These are phyloP conservation scores for Lepidothrix coronata DNA, from an alignment of 2,113 vertebrate species.

Conservation along the genomic window DNA sequence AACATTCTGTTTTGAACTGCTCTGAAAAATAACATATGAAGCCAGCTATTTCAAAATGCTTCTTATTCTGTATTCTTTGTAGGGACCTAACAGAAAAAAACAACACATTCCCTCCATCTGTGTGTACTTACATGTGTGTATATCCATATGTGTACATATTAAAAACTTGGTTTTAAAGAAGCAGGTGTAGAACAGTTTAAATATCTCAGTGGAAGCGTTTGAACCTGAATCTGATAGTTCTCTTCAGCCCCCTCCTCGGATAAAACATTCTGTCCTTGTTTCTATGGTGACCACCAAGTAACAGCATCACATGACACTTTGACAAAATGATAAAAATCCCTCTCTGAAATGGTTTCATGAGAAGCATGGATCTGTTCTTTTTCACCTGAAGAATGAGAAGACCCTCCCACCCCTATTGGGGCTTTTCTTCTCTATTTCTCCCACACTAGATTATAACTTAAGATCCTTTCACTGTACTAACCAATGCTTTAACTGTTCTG, in stretches of 20 bases:
- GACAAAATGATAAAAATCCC: background rate
- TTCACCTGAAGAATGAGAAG: background rate
- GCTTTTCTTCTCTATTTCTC: background rate
- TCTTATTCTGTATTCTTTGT: background rate
- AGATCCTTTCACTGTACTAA: background rate
- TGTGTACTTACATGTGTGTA: background rate
- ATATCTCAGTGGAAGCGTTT: background rate
- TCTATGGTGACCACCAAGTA: slow-evolving; percentile 3
- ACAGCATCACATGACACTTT: background rate
- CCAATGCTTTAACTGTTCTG: background rate
- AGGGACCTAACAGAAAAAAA: background rate
- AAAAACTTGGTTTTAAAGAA: background rate
- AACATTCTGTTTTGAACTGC: background rate
- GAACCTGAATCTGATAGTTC: background rate
- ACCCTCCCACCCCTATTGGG: fast-evolving
- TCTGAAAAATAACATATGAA: background rate
- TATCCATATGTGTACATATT: fast-evolving
- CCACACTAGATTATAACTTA: background rate
- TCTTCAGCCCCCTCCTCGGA: background rate
- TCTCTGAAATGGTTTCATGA: background rate
- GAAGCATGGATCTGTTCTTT: fast-evolving
- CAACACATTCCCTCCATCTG: background rate
- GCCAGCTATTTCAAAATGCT: background rate
- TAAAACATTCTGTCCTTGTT: background rate
- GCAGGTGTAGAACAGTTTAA: background rate